These are phyloP conservation scores for Leuctra nigra DNA, from an alignment of 2,888 invertebrate genomes.

Conservation along the genomic window DNA sequence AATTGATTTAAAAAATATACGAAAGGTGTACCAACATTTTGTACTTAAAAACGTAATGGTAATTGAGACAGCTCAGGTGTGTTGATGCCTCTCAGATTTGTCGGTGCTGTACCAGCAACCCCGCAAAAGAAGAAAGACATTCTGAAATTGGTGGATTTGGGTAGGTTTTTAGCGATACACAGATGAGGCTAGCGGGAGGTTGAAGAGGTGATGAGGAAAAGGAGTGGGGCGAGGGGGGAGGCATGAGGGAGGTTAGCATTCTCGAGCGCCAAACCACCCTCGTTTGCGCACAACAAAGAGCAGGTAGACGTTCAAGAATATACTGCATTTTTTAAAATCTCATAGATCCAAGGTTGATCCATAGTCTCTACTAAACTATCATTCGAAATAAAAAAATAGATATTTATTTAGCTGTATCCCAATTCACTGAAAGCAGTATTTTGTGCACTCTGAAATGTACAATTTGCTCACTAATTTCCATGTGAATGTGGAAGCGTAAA, in stretches of 20 bases:
- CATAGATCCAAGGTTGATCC: neutral
- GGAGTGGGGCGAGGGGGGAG: neutral
- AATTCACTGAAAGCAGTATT: neutral
- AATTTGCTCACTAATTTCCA: conserved; percentile 10
- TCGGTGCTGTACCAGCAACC: neutral
- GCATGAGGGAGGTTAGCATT: neutral
- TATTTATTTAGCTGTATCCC: neutral
- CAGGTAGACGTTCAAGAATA: conserved; percentile 11
- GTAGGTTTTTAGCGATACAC: conserved; percentile 1
- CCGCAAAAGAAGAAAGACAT: neutral
- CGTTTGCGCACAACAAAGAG: conserved; percentile 4
- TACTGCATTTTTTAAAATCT: neutral
- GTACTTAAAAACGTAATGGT: too few species aligned
- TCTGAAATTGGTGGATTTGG: conserved; percentile 8
- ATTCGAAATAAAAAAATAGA: neutral
- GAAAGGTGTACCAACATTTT: too few species aligned
- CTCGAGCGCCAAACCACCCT: conserved; percentile 8
- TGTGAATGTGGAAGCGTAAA: conserved; percentile 18
- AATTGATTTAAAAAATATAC: too few species aligned
- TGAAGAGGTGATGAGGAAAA: neutral
- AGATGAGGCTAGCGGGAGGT: neutral
- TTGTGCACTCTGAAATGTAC: neutral
- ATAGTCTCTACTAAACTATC: neutral
- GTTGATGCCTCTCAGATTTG: neutral
- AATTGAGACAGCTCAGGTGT: neutral